Percentiles rank a stretch among this genome's conserved stretches.
These are phyloP conservation scores for Lophochroa leadbeateri DNA, from an alignment of 2,113 vertebrate species.

Conservation along the genomic window DNA sequence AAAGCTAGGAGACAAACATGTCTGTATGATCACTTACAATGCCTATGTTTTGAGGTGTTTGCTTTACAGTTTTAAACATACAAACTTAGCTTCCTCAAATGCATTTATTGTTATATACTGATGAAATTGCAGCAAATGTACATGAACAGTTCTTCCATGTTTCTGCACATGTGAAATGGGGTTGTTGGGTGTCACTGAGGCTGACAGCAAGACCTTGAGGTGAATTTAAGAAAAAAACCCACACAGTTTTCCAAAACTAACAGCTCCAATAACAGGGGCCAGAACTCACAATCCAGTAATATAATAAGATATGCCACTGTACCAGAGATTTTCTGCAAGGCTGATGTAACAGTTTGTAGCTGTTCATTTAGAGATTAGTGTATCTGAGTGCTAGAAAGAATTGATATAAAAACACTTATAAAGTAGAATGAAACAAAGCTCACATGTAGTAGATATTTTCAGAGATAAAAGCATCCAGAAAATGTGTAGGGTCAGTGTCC, in stretches of 20 bases:
- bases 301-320: neutral
- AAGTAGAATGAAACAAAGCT: neutral
- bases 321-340: neutral
- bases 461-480: neutral
- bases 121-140: neutral
- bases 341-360: neutral
- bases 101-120: neutral
- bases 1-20: neutral
- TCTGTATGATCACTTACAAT: neutral
- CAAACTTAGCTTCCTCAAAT: neutral
- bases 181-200: neutral
- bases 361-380: neutral
- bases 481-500: neutral
- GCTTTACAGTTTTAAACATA: neutral
- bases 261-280: neutral
- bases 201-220: neutral
- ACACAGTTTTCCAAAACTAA: neutral
- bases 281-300: neutral
- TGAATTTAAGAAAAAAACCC: neutral
- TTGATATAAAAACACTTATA: neutral
- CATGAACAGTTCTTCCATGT: neutral
- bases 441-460: rapidly evolving
- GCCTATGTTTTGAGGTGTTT: neutral
- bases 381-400: neutral
- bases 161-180: neutral